A percentile compares a stretch with the other conserved stretches of the same genome.
phyloP scores from a whole-genome alignment of 92 coral and sea anemone genomes.

The Bergia puertoricense region DNA sequence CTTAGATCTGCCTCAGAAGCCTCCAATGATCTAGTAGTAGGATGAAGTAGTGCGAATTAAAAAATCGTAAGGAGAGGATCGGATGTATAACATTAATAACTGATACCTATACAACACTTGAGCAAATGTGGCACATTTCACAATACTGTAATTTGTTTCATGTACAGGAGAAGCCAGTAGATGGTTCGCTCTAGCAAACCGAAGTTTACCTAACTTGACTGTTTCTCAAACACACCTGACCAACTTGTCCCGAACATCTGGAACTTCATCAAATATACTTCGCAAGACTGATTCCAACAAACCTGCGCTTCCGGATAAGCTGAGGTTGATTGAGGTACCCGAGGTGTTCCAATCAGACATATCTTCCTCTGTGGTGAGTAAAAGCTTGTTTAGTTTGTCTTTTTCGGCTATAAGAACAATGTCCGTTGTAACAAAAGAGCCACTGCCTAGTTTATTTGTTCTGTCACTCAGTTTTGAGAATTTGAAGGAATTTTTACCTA shows the following conservation, averaged over 20 bases:
- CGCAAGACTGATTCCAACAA: background rate
- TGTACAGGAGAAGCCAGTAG: background rate
- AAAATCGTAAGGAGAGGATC: background rate
- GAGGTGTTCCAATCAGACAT: slow-evolving; percentile 45
- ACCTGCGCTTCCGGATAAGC: background rate
- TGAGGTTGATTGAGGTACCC: slow-evolving; percentile 49
- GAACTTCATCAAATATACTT: background rate
- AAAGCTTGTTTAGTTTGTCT: background rate
- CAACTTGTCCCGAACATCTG: background rate
- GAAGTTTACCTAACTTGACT: background rate
- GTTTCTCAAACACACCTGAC: background rate
- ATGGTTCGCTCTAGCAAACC: background rate
- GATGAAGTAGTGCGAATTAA: no score
- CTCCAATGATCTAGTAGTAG: no score
- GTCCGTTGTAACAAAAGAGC: background rate
- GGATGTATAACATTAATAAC: background rate
- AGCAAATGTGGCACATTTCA: background rate
- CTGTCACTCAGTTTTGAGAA: background rate
- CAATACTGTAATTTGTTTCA: background rate
- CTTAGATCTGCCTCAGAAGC: no score
- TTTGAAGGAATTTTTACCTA: no score
- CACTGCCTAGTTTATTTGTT: no score
- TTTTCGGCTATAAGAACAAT: background rate
- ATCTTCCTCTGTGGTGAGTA: slow-evolving; percentile 50
- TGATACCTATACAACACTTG: background rate